Conservation (phyloP, 2,888 invertebrate genomes). For the Zaprionus bogoriensis region DNA sequence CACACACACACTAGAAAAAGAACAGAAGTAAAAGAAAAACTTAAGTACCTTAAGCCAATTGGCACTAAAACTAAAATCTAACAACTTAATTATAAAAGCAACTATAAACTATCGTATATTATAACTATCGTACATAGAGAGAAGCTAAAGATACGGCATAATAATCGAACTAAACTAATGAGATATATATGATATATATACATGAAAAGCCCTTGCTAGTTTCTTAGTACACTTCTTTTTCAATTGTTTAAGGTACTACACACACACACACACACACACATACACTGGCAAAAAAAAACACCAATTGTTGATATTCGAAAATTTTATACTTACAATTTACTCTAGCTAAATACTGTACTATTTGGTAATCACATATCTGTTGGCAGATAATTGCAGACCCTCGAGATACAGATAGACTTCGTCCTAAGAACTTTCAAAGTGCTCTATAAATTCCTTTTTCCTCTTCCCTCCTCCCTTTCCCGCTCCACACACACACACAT, state of each 20-base stretch:
- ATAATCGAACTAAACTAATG: constrained; percentile 21
- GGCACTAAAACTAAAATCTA: constrained; percentile 80
- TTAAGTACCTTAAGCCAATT: constrained; percentile 83
- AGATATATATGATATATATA: constrained; percentile 21
- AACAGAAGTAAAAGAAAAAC: constrained; percentile 60
- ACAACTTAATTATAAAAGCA: constrained; percentile 43
- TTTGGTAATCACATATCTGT: constrained; percentile 75
- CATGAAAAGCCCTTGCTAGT: constrained; percentile 53
- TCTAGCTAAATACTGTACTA: constrained; percentile 47
- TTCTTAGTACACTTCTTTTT: constrained; percentile 49
- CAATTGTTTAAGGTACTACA: constrained; percentile 44
- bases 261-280: constrained; percentile 14
- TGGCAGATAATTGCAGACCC: constrained; percentile 49
- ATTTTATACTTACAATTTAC: constrained; percentile 49
- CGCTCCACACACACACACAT: neutral
- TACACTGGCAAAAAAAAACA: too few species aligned
- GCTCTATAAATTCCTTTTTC: constrained; percentile 6
- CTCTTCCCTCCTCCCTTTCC: neutral
- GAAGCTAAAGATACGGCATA: constrained; percentile 9
- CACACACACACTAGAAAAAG: constrained; percentile 35
- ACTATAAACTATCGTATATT: constrained; percentile 44
- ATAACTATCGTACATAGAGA: constrained; percentile 34
- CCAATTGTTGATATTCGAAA: constrained; percentile 68
- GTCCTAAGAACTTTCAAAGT: constrained; percentile 37
- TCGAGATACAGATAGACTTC: constrained; percentile 30